Evolutionary conservation across 1,140 invertebrate genomes (phyloP).

Genomic region (Mercenaria mercenaria): DNA sequence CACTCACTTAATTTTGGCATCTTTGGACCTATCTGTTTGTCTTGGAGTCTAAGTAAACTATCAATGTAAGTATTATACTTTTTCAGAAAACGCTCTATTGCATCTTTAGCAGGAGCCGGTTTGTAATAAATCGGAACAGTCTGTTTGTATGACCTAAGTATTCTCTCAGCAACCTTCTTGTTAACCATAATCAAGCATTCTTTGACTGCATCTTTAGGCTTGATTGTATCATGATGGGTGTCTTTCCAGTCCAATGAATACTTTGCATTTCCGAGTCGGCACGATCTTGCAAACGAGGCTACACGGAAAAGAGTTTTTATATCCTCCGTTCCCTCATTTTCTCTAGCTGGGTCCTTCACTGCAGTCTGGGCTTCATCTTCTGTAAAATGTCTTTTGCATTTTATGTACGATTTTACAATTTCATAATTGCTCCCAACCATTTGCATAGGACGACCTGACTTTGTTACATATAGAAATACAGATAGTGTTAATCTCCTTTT

Average conservation of each 20-base stretch:
- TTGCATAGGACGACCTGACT: conserved; percentile 34
- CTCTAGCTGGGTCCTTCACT: conserved; percentile 6
- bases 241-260: conserved; percentile 65
- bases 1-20: not conserved
- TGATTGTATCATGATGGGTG: conserved; percentile 62
- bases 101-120: conserved; percentile 42
- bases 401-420: conserved; percentile 69
- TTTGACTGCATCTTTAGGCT: conserved; percentile 79
- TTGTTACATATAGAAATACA: conserved; percentile 72
- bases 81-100: conserved; percentile 53
- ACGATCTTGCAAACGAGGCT: conserved; percentile 62
- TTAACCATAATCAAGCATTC: conserved; percentile 68
- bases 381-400: conserved; percentile 69
- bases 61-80: conserved; percentile 26
- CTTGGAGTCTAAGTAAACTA: conserved; percentile 59
- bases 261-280: conserved; percentile 66
- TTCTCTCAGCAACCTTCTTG: not conserved
- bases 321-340: conserved; percentile 10
- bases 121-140: conserved; percentile 58
- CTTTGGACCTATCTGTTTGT: not conserved
- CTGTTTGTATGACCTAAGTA: conserved; percentile 7
- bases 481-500: conserved; percentile 78
- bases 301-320: conserved; percentile 68
- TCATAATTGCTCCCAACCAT: not conserved
- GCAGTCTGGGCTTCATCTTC: conserved; percentile 75